phyloP scores from a whole-genome alignment of 2,888 invertebrate species.

The Drosophila diplacantha region DNA sequence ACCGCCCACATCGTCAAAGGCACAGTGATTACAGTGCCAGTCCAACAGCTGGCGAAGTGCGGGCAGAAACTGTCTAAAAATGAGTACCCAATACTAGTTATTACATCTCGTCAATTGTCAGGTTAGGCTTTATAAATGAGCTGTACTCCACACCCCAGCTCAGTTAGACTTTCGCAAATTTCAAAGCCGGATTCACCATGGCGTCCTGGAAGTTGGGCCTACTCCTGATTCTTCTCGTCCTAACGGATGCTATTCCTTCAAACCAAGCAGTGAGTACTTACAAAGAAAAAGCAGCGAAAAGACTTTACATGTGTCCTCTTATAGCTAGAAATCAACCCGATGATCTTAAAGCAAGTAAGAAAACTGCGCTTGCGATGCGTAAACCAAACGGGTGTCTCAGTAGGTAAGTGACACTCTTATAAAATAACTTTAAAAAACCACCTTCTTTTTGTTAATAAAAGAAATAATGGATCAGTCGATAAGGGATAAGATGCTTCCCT shows the following conservation, averaged over 20 bases:
- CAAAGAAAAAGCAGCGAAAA: neutral
- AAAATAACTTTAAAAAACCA: neutral
- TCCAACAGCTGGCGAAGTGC: slow-evolving; percentile 76
- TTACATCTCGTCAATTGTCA: slow-evolving; percentile 23
- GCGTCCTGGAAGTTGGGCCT: slow-evolving; percentile 6
- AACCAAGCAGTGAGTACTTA: slow-evolving; percentile 8
- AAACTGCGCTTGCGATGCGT: slow-evolving; percentile 69
- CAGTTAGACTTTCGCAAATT: slow-evolving; percentile 33
- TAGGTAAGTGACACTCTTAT: slow-evolving; percentile 55
- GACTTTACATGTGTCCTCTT: neutral
- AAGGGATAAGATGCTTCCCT: slow-evolving; percentile 51
- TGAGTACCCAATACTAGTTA: slow-evolving; percentile 36
- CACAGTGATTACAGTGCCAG: slow-evolving; percentile 77
- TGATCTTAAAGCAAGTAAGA: slow-evolving; percentile 62
- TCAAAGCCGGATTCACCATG: slow-evolving; percentile 4
- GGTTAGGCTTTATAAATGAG: slow-evolving; percentile 48
- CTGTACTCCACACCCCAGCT: slow-evolving; percentile 1
- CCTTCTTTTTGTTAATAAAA: slow-evolving; percentile 32
- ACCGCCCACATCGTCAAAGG: slow-evolving; percentile 72
- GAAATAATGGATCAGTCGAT: slow-evolving; percentile 51
- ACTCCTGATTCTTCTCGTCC: slow-evolving; percentile 3
- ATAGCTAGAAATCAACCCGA: slow-evolving; percentile 69
- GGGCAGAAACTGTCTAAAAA: slow-evolving; percentile 73
- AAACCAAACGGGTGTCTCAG: slow-evolving; percentile 59
- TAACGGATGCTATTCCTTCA: slow-evolving; percentile 6